Evolutionary conservation across 2,888 invertebrate species (phyloP), one percentile per base, ranked within the genome.

Genomic region (Peribatodes rhomboidaria): DNA sequence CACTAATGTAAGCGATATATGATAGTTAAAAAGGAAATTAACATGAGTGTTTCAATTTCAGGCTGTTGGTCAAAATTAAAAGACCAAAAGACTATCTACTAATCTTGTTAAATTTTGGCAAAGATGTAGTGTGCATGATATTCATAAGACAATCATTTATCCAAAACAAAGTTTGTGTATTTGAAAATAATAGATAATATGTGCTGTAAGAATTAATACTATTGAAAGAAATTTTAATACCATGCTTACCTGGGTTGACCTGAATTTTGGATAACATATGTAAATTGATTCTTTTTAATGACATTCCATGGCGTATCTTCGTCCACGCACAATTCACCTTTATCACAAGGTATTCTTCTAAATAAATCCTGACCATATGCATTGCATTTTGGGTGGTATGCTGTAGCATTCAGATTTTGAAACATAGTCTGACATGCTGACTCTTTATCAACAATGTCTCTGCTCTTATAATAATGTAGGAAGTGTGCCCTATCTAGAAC

Each of bases 401-500:
- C 98, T 70, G 96, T 95, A 55, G 94, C 93, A 83, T 97, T 96
- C 49, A 99, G 93, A 70, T 96, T 96, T 69, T 96, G 94, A 85
- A 99, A 98, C 98, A 99, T 99, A 57, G 94, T 92, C 74, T 95
- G 94, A 84, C 99, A 99, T 47, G 98, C 98, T 69, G 91, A 77
- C 78, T 96, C 95, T 76, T 96, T 96, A 78, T 97, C 86, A 53
- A 76, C 67, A 68, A 91, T 87, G 76, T 92, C 81, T 65, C 97
- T 94, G 86, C 96, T 98, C 63, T 97, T 96, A 86, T 98, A 98
- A 87, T 97, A 98, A 78, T 98, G 97, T 71, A 98, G 90, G 88
- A 99, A 99, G 87, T 97, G 97, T 66, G 95, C 94, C 81, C 98
- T 96, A 85, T 98, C 98, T 72, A 99, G 94, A 11, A 99, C 97